Percentiles rank a stretch among this genome's conserved stretches.
Evolutionary conservation across 2,113 vertebrate species (phyloP).

Genomic region (Raja brachyura): DNA sequence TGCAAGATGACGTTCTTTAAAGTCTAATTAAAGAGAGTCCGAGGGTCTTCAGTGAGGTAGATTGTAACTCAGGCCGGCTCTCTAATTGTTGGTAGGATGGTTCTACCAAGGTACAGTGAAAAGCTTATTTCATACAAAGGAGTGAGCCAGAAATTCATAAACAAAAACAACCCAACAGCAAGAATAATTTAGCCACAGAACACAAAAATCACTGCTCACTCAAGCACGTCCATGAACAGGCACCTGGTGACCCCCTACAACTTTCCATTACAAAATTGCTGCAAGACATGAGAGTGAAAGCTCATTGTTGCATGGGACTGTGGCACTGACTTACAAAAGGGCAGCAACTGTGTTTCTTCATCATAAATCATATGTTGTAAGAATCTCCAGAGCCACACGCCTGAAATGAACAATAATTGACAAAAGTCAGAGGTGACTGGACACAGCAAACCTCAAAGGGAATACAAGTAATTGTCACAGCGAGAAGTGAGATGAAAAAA

Average conservation of each 20-base stretch:
- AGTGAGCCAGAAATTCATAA: background rate
- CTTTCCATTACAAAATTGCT: conserved; percentile 40
- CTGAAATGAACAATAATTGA: conserved; percentile 32
- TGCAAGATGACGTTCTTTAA: too few relatives aligned
- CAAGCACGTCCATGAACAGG: background rate
- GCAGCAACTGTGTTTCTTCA: conserved; percentile 47
- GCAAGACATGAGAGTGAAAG: conserved; percentile 41
- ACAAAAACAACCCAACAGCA: background rate
- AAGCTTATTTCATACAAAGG: background rate
- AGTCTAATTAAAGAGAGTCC: too few relatives aligned
- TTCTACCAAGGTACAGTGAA: too few relatives aligned
- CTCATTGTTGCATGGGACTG: conserved; percentile 48
- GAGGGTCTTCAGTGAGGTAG: too few relatives aligned
- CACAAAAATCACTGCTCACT: background rate
- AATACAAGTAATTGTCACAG: conserved; percentile 42
- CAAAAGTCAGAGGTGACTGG: background rate
- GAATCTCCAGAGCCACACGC: background rate
- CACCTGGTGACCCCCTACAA: conserved; percentile 34
- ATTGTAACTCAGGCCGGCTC: too few relatives aligned
- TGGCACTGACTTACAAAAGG: conserved; percentile 54
- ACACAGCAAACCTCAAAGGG: conserved; percentile 9
- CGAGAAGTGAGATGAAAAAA: conserved; percentile 38
- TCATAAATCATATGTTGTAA: conserved; percentile 42
- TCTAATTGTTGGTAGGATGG: too few relatives aligned
- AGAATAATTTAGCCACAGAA: background rate